These are phyloP conservation scores for Menidia menidia DNA, from an alignment of 2,797 vertebrate species.

Conservation along the genomic window DNA sequence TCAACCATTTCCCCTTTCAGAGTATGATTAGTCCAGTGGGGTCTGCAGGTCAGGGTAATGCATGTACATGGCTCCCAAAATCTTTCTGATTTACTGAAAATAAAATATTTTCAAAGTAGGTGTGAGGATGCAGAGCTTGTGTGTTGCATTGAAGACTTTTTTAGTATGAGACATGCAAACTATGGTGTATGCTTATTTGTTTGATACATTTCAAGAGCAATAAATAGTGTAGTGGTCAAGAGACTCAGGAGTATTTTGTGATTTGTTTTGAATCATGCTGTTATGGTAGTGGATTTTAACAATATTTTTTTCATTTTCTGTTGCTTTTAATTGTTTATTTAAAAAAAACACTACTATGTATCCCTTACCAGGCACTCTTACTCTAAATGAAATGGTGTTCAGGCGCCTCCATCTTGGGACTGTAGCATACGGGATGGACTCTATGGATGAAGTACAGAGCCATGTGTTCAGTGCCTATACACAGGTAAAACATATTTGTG, in stretches of 20 bases:
- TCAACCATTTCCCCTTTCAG: conserved; percentile 67
- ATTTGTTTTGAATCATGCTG: no score
- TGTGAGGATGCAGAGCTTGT: conserved; percentile 59
- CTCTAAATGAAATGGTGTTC: conserved; percentile 99
- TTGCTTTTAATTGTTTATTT: background rate
- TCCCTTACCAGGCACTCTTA: conserved; percentile 89
- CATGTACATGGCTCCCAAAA: conserved; percentile 61
- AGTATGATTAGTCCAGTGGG: conserved; percentile 52
- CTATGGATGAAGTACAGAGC: conserved; percentile 99
- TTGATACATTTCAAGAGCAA: no score
- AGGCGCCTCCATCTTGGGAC: conserved; percentile 96
- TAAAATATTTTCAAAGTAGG: conserved; percentile 71
- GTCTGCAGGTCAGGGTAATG: conserved; percentile 70
- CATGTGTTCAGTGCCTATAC: conserved; percentile 98
- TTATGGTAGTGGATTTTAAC: no score
- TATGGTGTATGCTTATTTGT: conserved; percentile 5
- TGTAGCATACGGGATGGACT: conserved; percentile 96
- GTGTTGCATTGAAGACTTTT: conserved; percentile 38
- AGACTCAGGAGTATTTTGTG: no score
- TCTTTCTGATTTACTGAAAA: conserved; percentile 67
- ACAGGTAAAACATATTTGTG: conserved; percentile 82
- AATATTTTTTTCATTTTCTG: no score
- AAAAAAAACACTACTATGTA: background rate
- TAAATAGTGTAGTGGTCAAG: no score
- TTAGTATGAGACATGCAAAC: conserved; percentile 22